Base-by-base conservation (phyloP, 2,888 invertebrate genomes). In the Stegana nigrithorax region DNA sequence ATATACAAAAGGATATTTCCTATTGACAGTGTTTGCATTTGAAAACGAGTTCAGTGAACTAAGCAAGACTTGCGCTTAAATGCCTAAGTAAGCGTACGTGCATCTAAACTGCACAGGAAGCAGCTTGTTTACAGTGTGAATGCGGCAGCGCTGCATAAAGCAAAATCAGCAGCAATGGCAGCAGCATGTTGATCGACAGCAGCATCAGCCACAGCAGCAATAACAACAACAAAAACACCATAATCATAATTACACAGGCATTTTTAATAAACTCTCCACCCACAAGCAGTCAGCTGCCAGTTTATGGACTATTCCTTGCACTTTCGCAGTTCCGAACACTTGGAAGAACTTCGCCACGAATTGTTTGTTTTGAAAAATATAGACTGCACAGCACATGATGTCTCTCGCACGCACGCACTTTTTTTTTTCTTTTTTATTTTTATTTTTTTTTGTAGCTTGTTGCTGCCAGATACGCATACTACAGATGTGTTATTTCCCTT, bases 71-170 rank as follows among this genome's bases (percentile, higher is more conserved):
- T n/a, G n/a, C n/a, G n/a, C n/a, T n/a, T n/a, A n/a, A n/a, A n/a
- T n/a, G n/a, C n/a, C n/a, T n/a, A 44, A 17, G 17, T 10, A 19
- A 47, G 23, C n/a, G 25, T n/a, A 47, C 47, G n/a, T 47, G 47
- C 25, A 47, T 21, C 21, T 17, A 44, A 17, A 23, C 21, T 23
- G 10, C 23, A 67, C 61, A 67, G 69, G 69, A 69, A 69, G 64
- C 63, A 59, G 62, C 65, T 69, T 64, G 64, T 69, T 69, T 69
- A 62, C 59, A 27, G 51, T 2, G 2, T n/a, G 32, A 32, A 32
- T n/a, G n/a, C n/a, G n/a, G n/a, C n/a, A n/a, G n/a, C n/a, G n/a
- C n/a, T n/a, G n/a, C n/a, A n/a, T n/a, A n/a, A n/a, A n/a, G n/a
- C n/a, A n/a, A n/a, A n/a, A n/a, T 39, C 29, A 66, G 32, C 56